Base-by-base conservation (phyloP, 2,113 vertebrate species). In the Stegostoma tigrinum region DNA sequence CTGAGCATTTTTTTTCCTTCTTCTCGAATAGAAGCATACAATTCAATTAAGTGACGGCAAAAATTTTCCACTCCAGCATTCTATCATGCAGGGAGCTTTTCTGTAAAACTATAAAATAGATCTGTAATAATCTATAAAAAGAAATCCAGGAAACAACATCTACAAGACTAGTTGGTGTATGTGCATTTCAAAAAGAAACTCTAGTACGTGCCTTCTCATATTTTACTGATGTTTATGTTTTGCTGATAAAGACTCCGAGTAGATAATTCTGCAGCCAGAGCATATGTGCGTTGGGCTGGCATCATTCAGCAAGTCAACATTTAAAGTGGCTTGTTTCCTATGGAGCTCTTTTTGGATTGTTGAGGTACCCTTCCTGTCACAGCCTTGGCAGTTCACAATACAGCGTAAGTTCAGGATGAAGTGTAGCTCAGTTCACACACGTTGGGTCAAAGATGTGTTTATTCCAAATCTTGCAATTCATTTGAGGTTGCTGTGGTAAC, bases 31-130 rank as follows among this genome's bases (percentile, higher is more conserved):
- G 67, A 70, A 95, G 67, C 42, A 45, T 48, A 23, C 67, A 52
- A 95, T 95, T 95, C 94, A 95, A 95, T 95, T 95, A 95, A 95
- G 67, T 72, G 34, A 52, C 12, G 6, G 67, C 67, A 52, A 72
- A 52, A 67, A 95, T 95, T 95, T 93, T 95, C 67, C 94, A 95
- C 38, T 61, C 94, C 38, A 17, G 45, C 45, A 4, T 24, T n/a
- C 66, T 6, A 24, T 94, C 67, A 1, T 48, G 52, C 93, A 72
- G 66, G 27, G 27, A 48, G 10, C 67, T 30, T 30, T 48, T 5
- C 42, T 72, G 27, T 21, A 72, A 95, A 95, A 61, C 55, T 48
- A 68, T 27, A 45, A 68, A 94, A 70, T 52, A 24, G 24, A 14
- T 48, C n/a, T 72, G 42, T 52, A n/a, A 75, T 95, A 52, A 38